These are phyloP conservation scores for Limenitis camilla DNA, from an alignment of 2,888 invertebrate genomes.

Conservation along the genomic window DNA sequence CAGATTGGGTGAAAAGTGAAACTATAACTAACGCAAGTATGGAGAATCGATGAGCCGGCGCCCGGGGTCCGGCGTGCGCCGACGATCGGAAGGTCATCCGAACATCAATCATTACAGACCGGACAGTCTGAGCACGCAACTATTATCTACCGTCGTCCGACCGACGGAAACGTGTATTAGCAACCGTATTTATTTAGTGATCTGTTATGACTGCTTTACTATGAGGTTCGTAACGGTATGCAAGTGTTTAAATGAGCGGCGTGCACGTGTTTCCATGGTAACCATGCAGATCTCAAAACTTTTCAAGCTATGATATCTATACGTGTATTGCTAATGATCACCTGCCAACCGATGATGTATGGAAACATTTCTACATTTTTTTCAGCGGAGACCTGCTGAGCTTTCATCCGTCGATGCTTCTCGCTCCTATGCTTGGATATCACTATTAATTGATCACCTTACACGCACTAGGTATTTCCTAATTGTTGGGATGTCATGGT, in stretches of 20 bases:
- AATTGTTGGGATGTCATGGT: slow-evolving; percentile 26
- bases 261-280: slow-evolving; percentile 49
- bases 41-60: slow-evolving; percentile 60
- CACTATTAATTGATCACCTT: slow-evolving; percentile 11
- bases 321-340: slow-evolving; percentile 47
- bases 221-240: slow-evolving; percentile 5
- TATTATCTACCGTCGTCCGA: slow-evolving; percentile 21
- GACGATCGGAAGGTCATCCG: slow-evolving; percentile 43
- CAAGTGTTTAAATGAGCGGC: slow-evolving; percentile 31
- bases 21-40: slow-evolving; percentile 44
- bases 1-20: slow-evolving; percentile 53
- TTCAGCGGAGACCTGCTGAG: slow-evolving; percentile 5
- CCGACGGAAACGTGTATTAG: not conserved
- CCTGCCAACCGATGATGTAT: slow-evolving; percentile 66
- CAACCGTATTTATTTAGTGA: not conserved
- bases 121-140: slow-evolving; percentile 36
- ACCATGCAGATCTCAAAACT: slow-evolving; percentile 47
- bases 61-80: slow-evolving; percentile 52
- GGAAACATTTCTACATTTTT: slow-evolving; percentile 67
- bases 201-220: slow-evolving; percentile 12
- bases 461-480: slow-evolving; percentile 7
- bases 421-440: not conserved
- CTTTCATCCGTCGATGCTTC: slow-evolving; percentile 4
- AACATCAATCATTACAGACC: slow-evolving; percentile 49
- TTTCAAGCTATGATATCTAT: slow-evolving; percentile 46